Evolutionary conservation across 2,888 invertebrate genomes (phyloP), one percentile per base, ranked within the genome.

Genomic region (Meiosimyza platycephala): DNA sequence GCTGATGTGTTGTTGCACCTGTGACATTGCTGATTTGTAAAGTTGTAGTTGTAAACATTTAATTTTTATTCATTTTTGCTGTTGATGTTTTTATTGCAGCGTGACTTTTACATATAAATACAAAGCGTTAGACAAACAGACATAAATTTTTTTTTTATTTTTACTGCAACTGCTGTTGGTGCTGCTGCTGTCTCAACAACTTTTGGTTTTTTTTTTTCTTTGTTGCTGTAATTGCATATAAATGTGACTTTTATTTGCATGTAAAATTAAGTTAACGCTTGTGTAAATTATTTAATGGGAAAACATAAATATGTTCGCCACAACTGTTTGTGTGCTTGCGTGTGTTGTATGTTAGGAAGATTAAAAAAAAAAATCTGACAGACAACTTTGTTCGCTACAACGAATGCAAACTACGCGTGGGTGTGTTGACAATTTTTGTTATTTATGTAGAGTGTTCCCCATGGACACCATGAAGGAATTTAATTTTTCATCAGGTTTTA

Each of bases 171-270:
- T 48, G 13, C 33, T 51, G 33, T 40, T 48, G 57, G n/a, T 68
- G n/a, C 28, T 68, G 22, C 48, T n/a, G 70, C 54, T 40, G 64
- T 47, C 64, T 47, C 64, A 73, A 64, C 65, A 81, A 82, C 82
- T 77, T 82, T 81, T 84, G 1, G 6, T 40, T 9, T 40, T 40
- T 7, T 40, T 6, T 40, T 40, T 40, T 40, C 9, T 40, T 40
- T 6, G 3, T 40, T 6, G 6, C 9, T 40, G 40, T 84, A 84
- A 84, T 84, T 84, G 85, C 85, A 84, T 85, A 84, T 84, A 84
- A 84, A 84, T 84, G 82, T 83, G 82, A 85, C 85, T 83, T 84
- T 85, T 84, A 84, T 85, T 84, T 84, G 82, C 83, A 79, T 83
- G 82, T 83, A 80, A 83, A 83, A 85, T 84, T 85, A 83, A 83